These are phyloP conservation scores for Lepisosteus oculatus DNA, from an alignment of 2,113 vertebrate species.

Conservation along the genomic window DNA sequence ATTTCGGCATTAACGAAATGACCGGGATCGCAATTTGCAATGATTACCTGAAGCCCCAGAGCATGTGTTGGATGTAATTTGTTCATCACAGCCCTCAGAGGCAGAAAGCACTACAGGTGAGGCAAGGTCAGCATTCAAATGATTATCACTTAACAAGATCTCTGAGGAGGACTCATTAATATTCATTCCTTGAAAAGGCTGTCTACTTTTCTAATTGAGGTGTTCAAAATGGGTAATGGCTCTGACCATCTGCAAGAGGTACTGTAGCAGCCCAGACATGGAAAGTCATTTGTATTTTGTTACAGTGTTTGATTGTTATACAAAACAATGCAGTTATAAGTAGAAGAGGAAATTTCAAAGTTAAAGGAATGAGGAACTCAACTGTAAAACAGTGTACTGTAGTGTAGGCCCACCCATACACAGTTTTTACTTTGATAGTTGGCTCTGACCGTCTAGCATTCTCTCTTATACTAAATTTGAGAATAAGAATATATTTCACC, in stretches of 20 bases:
- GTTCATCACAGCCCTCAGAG: neutral
- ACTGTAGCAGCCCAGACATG: neutral
- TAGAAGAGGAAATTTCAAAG: no score
- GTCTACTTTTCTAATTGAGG: conserved; percentile 7
- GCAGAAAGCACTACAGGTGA: neutral
- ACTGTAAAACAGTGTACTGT: no score
- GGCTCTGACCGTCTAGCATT: no score
- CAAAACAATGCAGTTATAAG: no score
- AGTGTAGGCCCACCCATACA: no score
- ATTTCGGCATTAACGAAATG: neutral
- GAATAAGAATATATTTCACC: no score
- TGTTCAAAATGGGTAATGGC: neutral
- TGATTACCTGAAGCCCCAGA: neutral
- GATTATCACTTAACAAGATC: neutral
- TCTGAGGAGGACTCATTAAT: neutral
- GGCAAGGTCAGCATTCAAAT: neutral
- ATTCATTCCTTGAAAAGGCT: neutral
- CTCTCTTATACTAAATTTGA: no score
- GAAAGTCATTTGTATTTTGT: neutral
- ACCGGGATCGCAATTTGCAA: neutral
- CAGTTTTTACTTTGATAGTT: no score
- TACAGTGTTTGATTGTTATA: no score
- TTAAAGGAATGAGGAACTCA: no score
- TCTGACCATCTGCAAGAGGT: neutral
- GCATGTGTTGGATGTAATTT: neutral